These are phyloP conservation scores for Musca domestica DNA, from an alignment of 1,140 invertebrate species.

Conservation along the genomic window DNA sequence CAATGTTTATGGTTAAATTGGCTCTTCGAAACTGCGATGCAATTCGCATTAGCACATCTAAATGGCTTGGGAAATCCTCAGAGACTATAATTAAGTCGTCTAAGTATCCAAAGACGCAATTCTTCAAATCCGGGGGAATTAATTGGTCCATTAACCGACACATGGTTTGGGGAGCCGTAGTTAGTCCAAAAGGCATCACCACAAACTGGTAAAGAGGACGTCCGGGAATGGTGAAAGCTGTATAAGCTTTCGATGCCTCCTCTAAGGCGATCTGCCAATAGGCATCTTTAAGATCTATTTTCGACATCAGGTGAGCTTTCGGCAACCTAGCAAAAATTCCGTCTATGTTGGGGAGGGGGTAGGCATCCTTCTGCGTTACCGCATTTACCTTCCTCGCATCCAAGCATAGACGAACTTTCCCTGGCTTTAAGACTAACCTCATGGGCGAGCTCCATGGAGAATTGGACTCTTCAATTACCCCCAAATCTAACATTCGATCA, in stretches of 20 bases:
- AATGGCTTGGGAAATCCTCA: conserved; percentile 46
- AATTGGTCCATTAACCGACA: too few species aligned
- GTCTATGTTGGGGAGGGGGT: too few species aligned
- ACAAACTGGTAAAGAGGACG: too few species aligned
- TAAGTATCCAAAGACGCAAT: conserved; percentile 26
- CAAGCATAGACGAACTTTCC: too few species aligned
- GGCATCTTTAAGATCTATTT: too few species aligned
- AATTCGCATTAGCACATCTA: conserved; percentile 45
- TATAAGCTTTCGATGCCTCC: too few species aligned
- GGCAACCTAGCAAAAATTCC: conserved; percentile 28
- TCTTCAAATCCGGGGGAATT: conserved; percentile 24
- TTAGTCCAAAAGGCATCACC: neutral
- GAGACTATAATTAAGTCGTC: conserved; percentile 19
- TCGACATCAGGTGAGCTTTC: conserved; percentile 12
- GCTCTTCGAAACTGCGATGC: conserved; percentile 44
- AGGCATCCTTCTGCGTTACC: too few species aligned
- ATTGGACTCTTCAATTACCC: neutral
- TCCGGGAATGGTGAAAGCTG: too few species aligned
- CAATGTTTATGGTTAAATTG: conserved; percentile 55
- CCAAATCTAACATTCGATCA: neutral
- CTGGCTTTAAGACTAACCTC: too few species aligned
- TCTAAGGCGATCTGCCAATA: too few species aligned
- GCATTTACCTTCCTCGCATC: too few species aligned
- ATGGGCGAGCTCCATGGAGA: neutral
- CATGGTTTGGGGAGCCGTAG: too few species aligned